These are phyloP conservation scores for Piprites chloris DNA, from an alignment of 2,113 vertebrate species.

Conservation along the genomic window DNA sequence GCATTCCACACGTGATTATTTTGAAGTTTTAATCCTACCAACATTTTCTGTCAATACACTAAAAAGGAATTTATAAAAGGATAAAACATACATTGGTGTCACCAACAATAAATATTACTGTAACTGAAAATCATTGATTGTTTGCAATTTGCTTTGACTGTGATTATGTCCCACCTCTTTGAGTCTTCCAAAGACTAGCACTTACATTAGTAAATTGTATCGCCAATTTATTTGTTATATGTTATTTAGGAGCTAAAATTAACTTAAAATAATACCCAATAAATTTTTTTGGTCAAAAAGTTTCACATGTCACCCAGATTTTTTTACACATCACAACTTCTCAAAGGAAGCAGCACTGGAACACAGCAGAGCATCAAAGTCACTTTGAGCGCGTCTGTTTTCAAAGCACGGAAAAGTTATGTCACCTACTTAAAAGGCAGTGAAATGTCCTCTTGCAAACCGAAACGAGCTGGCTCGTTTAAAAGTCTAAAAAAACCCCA, in stretches of 20 bases:
- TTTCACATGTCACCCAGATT: fast-evolving
- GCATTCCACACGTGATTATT: fast-evolving
- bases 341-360: background rate
- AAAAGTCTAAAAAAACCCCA: background rate
- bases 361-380: background rate
- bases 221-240: background rate
- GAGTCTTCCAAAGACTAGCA: background rate
- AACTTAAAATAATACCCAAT: background rate
- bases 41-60: background rate
- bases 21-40: background rate
- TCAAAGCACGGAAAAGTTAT: background rate
- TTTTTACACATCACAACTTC: background rate
- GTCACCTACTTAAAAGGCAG: background rate
- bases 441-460: background rate
- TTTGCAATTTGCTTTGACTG: background rate
- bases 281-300: background rate
- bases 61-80: background rate
- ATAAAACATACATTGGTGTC: background rate
- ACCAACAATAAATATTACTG: background rate
- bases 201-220: background rate
- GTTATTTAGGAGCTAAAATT: background rate
- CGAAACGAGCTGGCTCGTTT: fast-evolving
- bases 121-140: background rate
- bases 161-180: fast-evolving
- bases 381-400: background rate